Base-by-base conservation (phyloP, 2,113 vertebrate genomes). In the Rana temporaria region DNA sequence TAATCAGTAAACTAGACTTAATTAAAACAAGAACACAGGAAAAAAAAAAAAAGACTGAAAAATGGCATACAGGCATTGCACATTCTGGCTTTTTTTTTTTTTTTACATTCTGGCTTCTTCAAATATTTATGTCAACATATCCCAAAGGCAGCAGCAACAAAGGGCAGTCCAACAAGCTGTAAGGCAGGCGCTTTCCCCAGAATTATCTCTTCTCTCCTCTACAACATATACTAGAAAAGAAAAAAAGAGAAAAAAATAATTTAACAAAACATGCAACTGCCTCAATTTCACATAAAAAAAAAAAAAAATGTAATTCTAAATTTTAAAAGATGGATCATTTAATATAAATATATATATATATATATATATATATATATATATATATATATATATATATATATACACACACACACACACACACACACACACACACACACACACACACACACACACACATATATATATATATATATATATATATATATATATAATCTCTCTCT, bases 81-180 rank as follows among this genome's bases (percentile, higher is more conserved):
- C 20, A 71, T 24, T 56, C 30, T 74, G 55, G 19, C 48, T 72
- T 72, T 56, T 71, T 78, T n/a, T 72, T 72, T 56, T 71, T 17
- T 70, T 76, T 0, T 0, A 78, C 34, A 38, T 38, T 38, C 34
- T 38, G 34, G 4, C 85, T 9, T 68, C 30, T 70, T 1, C 16
- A 1, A 2, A 17, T 0, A 19, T 71, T 94, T 92, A 98, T 92
- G 96, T 98, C 87, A 98, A 92, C 96, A 98, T 98, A 89, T 98
- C 97, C 96, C 96, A 98, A 62, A 98, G 96, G 86, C 97, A 98
- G 92, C 97, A 98, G 91, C 97, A 98, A 89, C 97, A 98, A 74
- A 98, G 94, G 2, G 96, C 96, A 2, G 97, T 97, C 96, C 96
- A 98, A 88, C 97, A 98, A 16, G 96, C 97, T 0, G 97, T 97